Conservation (phyloP, 2,113 vertebrate genomes). For the Serilophus lunatus region DNA sequence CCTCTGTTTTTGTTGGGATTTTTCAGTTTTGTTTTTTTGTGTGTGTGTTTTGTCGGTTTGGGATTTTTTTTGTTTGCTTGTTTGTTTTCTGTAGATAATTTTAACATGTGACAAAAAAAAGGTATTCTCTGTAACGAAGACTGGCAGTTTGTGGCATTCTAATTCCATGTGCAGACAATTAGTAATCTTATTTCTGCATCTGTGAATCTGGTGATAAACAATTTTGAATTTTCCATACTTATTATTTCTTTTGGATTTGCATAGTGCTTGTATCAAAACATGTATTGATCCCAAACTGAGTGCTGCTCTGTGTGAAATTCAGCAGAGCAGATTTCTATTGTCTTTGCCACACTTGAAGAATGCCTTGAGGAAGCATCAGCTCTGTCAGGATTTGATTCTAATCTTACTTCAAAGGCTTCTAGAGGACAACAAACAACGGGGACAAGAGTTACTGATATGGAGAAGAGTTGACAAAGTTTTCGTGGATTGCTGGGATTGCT, state of each 20-base stretch:
- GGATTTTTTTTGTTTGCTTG: too few relatives aligned
- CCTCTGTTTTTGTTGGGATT: neutral
- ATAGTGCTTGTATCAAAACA: neutral
- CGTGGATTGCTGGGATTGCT: neutral
- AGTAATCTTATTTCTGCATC: neutral
- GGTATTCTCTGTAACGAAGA: neutral
- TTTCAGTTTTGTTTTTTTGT: neutral
- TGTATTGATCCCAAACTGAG: neutral
- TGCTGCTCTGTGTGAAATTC: neutral
- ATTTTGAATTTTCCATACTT: neutral
- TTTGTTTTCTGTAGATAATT: neutral
- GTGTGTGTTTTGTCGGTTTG: too few relatives aligned
- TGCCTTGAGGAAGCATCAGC: neutral
- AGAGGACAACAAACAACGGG: neutral
- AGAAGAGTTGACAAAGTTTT: neutral
- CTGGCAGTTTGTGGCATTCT: neutral
- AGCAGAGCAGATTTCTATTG: neutral
- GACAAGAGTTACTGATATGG: neutral
- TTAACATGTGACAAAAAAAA: neutral
- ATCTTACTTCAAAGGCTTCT: neutral
- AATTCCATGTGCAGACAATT: neutral
- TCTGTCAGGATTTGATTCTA: neutral
- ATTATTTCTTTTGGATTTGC: neutral
- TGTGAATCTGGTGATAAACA: neutral
- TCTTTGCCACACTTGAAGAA: neutral